Evolutionary conservation across 37 sponge, comb jelly and placozoan species (phyloP).

Genomic region (Oopsacas minuta): DNA sequence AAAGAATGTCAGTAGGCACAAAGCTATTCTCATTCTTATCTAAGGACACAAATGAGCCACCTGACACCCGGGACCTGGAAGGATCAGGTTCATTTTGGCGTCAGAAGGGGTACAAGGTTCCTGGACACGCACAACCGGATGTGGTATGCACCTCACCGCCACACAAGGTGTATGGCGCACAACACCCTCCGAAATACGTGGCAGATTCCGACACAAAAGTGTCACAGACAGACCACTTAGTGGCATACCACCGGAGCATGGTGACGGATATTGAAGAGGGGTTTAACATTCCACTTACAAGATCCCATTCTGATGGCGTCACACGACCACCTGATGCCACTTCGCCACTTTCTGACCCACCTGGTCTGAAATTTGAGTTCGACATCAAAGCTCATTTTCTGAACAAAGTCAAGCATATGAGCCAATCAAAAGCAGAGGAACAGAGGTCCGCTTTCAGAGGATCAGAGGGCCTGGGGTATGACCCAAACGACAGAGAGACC

Average conservation of each 20-base stretch:
- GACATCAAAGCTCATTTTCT: background rate
- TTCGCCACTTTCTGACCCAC: background rate
- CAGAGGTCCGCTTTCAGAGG: background rate
- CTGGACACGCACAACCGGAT: slow-evolving; percentile 6
- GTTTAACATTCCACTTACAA: background rate
- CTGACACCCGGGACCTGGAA: slow-evolving; percentile 12
- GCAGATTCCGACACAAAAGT: background rate
- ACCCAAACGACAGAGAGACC: slow-evolving; percentile 58
- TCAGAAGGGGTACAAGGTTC: background rate
- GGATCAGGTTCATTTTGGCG: slow-evolving; percentile 1
- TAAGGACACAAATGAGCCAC: background rate
- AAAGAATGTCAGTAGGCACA: slow-evolving; percentile 1
- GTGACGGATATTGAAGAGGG: background rate
- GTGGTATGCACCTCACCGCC: background rate
- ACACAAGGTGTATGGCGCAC: background rate
- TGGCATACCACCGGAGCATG: background rate
- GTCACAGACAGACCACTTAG: background rate
- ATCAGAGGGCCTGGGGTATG: slow-evolving; percentile 19
- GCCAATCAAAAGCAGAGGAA: background rate
- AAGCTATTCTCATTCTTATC: background rate
- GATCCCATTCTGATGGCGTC: background rate
- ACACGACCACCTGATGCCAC: background rate
- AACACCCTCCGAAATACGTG: slow-evolving; percentile 7
- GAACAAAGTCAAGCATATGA: slow-evolving; percentile 8
- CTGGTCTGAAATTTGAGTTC: background rate